These are phyloP conservation scores for Tetranychus truncatus DNA, from an alignment of 2,888 invertebrate genomes.

Conservation along the genomic window DNA sequence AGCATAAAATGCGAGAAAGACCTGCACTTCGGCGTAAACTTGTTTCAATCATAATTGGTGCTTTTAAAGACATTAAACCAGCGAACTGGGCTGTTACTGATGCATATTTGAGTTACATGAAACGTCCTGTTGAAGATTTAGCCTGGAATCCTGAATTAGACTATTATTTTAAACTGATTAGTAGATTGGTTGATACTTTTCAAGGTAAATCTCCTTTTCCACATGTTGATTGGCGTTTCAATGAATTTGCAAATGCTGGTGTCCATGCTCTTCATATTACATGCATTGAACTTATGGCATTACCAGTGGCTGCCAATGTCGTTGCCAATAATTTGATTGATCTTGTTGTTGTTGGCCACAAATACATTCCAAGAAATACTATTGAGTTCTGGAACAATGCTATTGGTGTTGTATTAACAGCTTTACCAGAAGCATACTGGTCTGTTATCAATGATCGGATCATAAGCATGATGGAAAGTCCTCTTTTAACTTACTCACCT, in stretches of 20 bases:
- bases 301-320: no score
- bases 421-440: no score
- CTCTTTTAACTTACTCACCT: no score
- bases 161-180: conserved; percentile 65
- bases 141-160: conserved; percentile 68
- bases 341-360: no score
- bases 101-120: conserved; percentile 57
- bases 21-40: conserved; percentile 62
- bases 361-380: no score
- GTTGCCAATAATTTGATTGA: no score
- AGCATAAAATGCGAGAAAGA: no score
- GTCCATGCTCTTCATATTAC: conserved; percentile 82
- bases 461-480: no score
- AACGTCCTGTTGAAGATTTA: conserved; percentile 42
- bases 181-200: conserved; percentile 63
- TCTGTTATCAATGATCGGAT: no score
- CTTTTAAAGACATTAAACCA: conserved; percentile 61
- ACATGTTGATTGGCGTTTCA: conserved; percentile 84
- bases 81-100: conserved; percentile 71
- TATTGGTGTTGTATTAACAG: no score
- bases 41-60: conserved; percentile 59
- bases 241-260: conserved; percentile 88
- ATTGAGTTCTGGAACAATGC: no score
- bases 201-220: conserved; percentile 50
- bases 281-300: no score